Percentiles rank a stretch among this genome's conserved stretches.
These are phyloP conservation scores for Sphaerophoria rueppellii DNA, from an alignment of 2,888 invertebrate species.

Conservation along the genomic window DNA sequence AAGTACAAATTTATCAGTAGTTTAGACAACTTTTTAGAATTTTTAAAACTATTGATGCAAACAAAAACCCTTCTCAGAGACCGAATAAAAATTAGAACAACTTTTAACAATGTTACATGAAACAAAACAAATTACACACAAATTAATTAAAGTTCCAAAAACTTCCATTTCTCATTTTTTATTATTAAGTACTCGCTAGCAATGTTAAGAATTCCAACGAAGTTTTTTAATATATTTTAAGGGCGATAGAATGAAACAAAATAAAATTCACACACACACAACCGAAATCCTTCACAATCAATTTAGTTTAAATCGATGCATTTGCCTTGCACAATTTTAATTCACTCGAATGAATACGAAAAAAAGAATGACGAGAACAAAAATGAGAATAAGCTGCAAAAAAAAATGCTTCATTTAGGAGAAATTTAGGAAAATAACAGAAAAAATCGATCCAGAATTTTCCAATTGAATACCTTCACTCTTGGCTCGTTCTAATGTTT, in stretches of 20 bases:
- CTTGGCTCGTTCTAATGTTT: conserved; percentile 8
- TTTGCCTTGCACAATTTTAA: conserved; percentile 2
- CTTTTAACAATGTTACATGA: too few species aligned
- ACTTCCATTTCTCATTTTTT: too few species aligned
- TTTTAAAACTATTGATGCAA: too few species aligned
- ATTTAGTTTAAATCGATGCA: conserved; percentile 6
- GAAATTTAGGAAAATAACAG: conserved; percentile 48
- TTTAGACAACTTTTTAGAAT: too few species aligned
- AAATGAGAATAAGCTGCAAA: background rate
- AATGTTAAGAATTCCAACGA: background rate
- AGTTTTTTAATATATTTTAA: background rate
- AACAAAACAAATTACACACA: too few species aligned
- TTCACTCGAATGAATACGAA: conserved; percentile 44
- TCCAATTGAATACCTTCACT: conserved; percentile 53
- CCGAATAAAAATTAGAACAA: too few species aligned
- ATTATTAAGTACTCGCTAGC: too few species aligned
- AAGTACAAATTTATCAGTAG: too few species aligned
- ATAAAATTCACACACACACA: background rate
- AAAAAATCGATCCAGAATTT: conserved; percentile 64
- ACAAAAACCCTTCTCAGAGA: too few species aligned
- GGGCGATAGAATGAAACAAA: background rate
- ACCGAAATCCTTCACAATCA: background rate
- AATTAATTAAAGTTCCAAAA: too few species aligned
- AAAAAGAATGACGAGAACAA: background rate
- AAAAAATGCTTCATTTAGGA: conserved; percentile 42